Evolutionary conservation across 2,888 invertebrate species (phyloP).

Genomic region (Pandemis cinnamomeana): DNA sequence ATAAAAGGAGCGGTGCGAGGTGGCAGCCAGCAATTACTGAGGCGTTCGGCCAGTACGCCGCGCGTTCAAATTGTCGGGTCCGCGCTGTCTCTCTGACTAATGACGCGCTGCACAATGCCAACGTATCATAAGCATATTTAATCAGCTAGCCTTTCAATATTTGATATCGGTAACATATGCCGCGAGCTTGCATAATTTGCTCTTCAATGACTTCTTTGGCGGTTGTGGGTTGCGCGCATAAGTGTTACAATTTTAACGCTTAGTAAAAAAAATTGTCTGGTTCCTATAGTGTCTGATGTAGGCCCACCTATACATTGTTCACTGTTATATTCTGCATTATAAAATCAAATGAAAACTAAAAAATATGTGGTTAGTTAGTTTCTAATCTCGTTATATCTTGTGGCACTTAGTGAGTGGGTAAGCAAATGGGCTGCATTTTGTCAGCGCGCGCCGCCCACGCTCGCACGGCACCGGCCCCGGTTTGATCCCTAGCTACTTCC

Average conservation of each 20-base stretch:
- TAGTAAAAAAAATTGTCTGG: neutral
- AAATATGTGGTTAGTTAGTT: neutral
- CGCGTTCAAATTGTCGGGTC: conserved; percentile 76
- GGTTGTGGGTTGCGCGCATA: neutral
- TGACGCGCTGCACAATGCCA: conserved; percentile 71
- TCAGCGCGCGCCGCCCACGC: conserved; percentile 66
- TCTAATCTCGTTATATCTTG: neutral
- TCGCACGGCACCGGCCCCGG: conserved; percentile 59
- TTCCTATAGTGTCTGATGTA: too few species aligned
- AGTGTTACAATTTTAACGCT: neutral
- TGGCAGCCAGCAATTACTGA: conserved; percentile 79
- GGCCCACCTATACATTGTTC: too few species aligned
- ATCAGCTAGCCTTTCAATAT: conserved; percentile 70
- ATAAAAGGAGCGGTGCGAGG: conserved; percentile 76
- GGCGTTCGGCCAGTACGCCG: conserved; percentile 61
- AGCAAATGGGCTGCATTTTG: conserved; percentile 44
- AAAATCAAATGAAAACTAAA: too few species aligned
- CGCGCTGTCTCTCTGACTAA: conserved; percentile 77
- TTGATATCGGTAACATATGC: conserved; percentile 71
- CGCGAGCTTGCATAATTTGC: conserved; percentile 49
- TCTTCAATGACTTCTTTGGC: conserved; percentile 25
- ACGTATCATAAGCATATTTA: conserved; percentile 71
- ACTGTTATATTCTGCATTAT: too few species aligned
- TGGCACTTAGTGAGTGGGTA: neutral
- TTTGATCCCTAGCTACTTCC: conserved; percentile 58